phyloP scores from a whole-genome alignment of 2,888 invertebrate species.

The Melipona bicolor region DNA sequence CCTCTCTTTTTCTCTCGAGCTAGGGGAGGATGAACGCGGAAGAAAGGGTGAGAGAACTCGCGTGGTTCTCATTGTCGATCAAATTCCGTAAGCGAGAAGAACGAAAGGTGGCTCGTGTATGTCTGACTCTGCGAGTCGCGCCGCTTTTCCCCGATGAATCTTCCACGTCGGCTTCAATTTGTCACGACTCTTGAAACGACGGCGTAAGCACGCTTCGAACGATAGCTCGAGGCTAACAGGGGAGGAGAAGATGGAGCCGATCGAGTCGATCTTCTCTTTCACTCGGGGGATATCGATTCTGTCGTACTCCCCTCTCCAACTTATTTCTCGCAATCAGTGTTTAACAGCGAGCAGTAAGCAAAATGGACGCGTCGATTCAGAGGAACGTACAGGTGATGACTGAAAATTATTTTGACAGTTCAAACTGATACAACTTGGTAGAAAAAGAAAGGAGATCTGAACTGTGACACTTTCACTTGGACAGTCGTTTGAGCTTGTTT shows the following conservation, averaged over 20 bases:
- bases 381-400: neutral
- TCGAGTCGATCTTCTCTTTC: neutral
- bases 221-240: too few relatives aligned
- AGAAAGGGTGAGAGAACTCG: constrained; percentile 20
- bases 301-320: too few relatives aligned
- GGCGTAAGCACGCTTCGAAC: neutral
- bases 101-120: neutral
- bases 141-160: constrained; percentile 48
- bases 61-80: constrained; percentile 15
- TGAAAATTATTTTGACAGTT: too few relatives aligned
- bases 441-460: too few relatives aligned
- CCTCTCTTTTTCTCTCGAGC: neutral
- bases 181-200: constrained; percentile 43
- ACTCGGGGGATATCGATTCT: neutral
- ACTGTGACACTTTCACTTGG: too few relatives aligned
- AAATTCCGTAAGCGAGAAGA: constrained; percentile 25
- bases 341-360: neutral
- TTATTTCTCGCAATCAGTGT: neutral
- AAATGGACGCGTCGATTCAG: neutral
- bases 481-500: too few relatives aligned
- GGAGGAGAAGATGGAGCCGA: constrained; percentile 12
- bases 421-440: too few relatives aligned
- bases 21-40: constrained; percentile 14
- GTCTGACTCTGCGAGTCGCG: neutral
- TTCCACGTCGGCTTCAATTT: constrained; percentile 52